These are phyloP conservation scores for Lucilia cuprina DNA, from an alignment of 1,140 invertebrate genomes.

Conservation along the genomic window DNA sequence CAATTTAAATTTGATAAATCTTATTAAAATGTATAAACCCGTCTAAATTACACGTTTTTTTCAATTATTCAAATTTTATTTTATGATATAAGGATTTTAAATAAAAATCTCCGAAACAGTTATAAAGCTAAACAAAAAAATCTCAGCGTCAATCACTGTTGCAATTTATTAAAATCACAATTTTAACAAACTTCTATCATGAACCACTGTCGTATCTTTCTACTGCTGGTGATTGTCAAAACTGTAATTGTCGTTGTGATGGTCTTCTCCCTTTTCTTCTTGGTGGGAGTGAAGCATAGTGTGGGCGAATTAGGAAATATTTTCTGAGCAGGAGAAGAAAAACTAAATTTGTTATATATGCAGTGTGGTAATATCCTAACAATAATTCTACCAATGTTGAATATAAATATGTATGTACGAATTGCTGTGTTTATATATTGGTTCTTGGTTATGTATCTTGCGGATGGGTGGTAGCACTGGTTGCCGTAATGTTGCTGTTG, in stretches of 20 bases:
- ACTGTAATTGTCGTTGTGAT: background rate
- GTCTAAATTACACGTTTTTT: too few relatives aligned
- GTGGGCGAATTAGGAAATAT: background rate
- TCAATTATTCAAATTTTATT: too few relatives aligned
- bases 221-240: background rate
- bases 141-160: too few relatives aligned
- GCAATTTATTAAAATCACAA: too few relatives aligned
- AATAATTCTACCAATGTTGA: background rate
- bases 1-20: too few relatives aligned
- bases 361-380: background rate
- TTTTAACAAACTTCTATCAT: background rate
- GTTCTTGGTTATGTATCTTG: background rate
- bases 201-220: background rate
- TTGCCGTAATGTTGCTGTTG: background rate
- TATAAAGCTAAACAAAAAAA: too few relatives aligned
- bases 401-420: background rate
- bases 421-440: background rate
- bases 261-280: background rate
- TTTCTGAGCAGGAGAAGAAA: background rate
- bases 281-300: background rate
- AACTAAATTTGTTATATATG: background rate
- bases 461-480: slow-evolving; percentile 18
- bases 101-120: too few relatives aligned
- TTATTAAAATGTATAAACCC: too few relatives aligned
- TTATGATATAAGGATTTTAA: too few relatives aligned